These are phyloP conservation scores for Euplexia lucipara DNA, from an alignment of 2,888 invertebrate genomes.

Conservation along the genomic window DNA sequence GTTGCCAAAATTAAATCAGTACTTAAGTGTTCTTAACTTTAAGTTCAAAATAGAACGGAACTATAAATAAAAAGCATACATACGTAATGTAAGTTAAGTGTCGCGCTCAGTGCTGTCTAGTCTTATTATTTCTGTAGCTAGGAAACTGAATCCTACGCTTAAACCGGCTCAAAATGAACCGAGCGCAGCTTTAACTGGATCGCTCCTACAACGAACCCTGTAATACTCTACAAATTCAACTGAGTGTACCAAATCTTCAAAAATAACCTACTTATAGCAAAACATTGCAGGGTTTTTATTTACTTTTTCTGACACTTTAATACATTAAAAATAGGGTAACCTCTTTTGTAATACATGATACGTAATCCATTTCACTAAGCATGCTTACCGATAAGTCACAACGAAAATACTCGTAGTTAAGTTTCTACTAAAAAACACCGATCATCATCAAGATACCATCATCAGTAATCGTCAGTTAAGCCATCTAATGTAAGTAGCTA, in stretches of 20 bases:
- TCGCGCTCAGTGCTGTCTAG: constrained; percentile 63
- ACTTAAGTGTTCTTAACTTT: background rate
- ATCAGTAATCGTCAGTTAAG: too few species aligned
- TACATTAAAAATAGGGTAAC: background rate
- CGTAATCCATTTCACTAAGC: too few species aligned
- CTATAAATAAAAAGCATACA: constrained; percentile 15
- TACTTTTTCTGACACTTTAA: constrained; percentile 19
- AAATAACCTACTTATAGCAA: constrained; percentile 63
- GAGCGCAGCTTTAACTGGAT: constrained; percentile 76
- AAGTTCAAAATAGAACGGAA: constrained; percentile 23
- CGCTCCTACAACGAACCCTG: constrained; percentile 68
- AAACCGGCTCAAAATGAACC: constrained; percentile 76
- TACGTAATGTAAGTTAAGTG: constrained; percentile 61
- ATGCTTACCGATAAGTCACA: background rate
- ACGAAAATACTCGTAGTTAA: too few species aligned
- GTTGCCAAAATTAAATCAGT: background rate
- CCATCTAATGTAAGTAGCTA: too few species aligned
- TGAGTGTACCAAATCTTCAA: constrained; percentile 63
- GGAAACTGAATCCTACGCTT: constrained; percentile 74
- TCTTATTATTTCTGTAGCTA: constrained; percentile 70
- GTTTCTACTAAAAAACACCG: too few species aligned
- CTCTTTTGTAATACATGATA: background rate
- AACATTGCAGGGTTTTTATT: constrained; percentile 33
- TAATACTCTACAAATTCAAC: constrained; percentile 73
- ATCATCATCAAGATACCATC: too few species aligned